A percentile compares a stretch with the other conserved stretches of the same genome.
Conservation (phyloP, 1,140 invertebrate species). For the Aphaenogaster ashmeadi region DNA sequence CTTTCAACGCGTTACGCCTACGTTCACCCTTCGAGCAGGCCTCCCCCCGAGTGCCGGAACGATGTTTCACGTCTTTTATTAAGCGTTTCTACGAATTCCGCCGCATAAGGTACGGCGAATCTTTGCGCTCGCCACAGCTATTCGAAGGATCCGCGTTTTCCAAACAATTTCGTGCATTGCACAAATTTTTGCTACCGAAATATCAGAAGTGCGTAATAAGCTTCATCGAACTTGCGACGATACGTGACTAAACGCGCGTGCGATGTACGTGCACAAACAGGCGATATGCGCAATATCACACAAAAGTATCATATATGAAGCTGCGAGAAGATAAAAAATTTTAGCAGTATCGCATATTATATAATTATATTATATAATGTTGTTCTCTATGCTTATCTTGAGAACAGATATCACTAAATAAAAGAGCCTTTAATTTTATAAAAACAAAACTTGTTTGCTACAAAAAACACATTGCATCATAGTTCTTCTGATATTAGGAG, state of each 20-base stretch:
- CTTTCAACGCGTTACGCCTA: slow-evolving; percentile 53
- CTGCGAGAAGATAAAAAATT: not conserved
- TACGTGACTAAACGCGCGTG: slow-evolving; percentile 10
- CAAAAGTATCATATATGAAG: not conserved
- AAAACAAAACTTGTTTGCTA: not conserved
- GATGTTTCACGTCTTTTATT: slow-evolving; percentile 76
- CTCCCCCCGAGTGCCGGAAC: slow-evolving; percentile 49
- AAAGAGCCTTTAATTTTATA: not conserved
- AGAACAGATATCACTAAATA: not conserved
- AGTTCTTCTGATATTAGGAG: not conserved
- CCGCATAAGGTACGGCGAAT: slow-evolving; percentile 16
- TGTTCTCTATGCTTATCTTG: not conserved
- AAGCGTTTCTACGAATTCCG: slow-evolving; percentile 67
- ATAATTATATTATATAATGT: not conserved
- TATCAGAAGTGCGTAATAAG: not conserved
- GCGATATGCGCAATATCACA: not conserved
- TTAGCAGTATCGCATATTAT: not conserved
- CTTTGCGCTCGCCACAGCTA: not conserved
- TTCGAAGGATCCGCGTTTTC: slow-evolving; percentile 27
- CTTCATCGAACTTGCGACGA: not conserved
- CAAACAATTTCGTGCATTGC: slow-evolving; percentile 29
- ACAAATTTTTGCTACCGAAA: slow-evolving; percentile 13
- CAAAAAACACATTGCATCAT: not conserved
- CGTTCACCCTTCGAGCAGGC: not conserved
- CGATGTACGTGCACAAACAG: not conserved